Percentiles rank a stretch among this genome's conserved stretches.
phyloP scores from a whole-genome alignment of 1,140 invertebrate species.

The Ceratina australensis region DNA sequence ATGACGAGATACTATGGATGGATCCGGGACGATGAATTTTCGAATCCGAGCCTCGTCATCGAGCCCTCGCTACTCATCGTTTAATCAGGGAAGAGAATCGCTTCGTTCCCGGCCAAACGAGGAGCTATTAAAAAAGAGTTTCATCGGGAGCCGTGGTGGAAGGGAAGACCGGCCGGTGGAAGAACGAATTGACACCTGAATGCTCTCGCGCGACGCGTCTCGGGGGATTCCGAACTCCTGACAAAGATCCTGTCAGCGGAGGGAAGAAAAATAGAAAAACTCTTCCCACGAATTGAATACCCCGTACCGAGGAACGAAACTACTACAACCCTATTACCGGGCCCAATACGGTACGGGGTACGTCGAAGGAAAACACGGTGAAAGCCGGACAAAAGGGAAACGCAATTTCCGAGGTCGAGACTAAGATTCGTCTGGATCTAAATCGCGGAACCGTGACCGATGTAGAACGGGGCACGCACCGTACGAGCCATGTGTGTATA shows the following conservation, averaged over 20 bases:
- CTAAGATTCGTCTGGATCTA: conserved; percentile 12
- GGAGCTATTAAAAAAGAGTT: no score
- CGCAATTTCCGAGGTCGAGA: conserved; percentile 16
- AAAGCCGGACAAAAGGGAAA: conserved; percentile 20
- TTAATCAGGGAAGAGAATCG: conserved; percentile 3
- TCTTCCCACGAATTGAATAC: conserved; percentile 33
- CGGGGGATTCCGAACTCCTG: not conserved
- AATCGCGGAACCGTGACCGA: conserved; percentile 11
- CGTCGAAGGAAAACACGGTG: not conserved
- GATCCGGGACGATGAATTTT: conserved; percentile 5
- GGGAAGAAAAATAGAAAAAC: conserved; percentile 21
- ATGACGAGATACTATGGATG: conserved; percentile 1
- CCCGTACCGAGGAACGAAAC: not conserved
- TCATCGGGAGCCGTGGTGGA: no score
- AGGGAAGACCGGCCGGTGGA: no score
- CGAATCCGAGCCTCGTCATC: not conserved
- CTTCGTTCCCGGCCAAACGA: not conserved
- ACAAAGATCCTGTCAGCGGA: not conserved
- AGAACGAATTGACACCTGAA: not conserved
- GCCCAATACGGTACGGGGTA: not conserved
- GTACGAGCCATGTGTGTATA: no score
- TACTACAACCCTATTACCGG: not conserved
- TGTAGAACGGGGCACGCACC: not conserved
- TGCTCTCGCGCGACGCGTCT: not conserved
- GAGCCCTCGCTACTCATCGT: not conserved